phyloP scores from a whole-genome alignment of 2,888 invertebrate genomes.

The Diplazon laetatorius region DNA sequence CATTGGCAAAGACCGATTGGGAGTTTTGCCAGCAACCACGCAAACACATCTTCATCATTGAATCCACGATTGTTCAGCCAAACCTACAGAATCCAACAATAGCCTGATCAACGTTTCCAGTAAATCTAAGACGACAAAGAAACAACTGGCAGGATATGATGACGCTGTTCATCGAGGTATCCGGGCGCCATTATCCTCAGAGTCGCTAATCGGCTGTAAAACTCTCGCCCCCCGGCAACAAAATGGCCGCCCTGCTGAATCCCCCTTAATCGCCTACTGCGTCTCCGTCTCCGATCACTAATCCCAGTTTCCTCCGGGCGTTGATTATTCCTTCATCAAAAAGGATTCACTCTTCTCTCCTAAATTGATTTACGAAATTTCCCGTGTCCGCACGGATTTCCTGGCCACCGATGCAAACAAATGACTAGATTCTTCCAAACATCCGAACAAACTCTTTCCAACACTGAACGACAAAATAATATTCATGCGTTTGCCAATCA shows the following conservation, averaged over 20 bases:
- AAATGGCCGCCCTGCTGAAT: constrained; percentile 13
- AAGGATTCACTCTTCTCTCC: too few species aligned
- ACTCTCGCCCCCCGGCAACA: constrained; percentile 18
- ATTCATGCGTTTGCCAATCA: too few species aligned
- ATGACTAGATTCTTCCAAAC: too few species aligned
- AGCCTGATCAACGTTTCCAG: constrained; percentile 22
- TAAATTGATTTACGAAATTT: too few species aligned
- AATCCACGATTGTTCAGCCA: constrained; percentile 30
- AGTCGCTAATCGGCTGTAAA: constrained; percentile 19
- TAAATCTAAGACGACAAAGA: neutral
- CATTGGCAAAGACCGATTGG: too few species aligned
- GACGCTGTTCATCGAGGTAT: neutral
- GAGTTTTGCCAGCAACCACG: too few species aligned
- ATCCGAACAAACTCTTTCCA: too few species aligned
- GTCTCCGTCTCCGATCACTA: neutral
- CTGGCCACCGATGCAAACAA: too few species aligned
- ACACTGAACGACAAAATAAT: too few species aligned
- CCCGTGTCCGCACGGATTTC: too few species aligned
- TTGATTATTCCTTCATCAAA: constrained; percentile 7
- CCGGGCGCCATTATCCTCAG: neutral
- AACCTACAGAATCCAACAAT: constrained; percentile 58
- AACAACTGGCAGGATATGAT: constrained; percentile 16
- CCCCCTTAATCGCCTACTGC: neutral
- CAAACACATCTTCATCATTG: too few species aligned
- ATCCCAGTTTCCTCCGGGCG: neutral